Conservation (phyloP, 2,797 vertebrate genomes). For the Danio choprae region DNA sequence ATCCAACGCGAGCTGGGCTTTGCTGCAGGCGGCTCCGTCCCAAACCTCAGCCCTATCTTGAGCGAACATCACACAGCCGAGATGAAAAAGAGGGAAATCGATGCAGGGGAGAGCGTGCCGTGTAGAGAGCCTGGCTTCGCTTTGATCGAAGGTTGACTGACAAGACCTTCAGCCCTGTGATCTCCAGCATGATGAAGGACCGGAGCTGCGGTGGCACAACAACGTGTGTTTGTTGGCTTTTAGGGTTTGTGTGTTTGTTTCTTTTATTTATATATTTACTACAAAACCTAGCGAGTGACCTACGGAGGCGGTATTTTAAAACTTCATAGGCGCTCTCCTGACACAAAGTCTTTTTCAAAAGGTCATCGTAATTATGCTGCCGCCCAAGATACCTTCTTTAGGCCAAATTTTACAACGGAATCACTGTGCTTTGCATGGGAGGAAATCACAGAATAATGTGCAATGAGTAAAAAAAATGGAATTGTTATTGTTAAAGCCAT, state of each 20-base stretch:
- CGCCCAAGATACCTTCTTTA: neutral
- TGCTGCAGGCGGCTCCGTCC: conserved; percentile 48
- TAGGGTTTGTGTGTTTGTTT: conserved; percentile 10
- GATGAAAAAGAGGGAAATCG: conserved; percentile 63
- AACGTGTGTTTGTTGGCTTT: conserved; percentile 41
- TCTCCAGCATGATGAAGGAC: conserved; percentile 58
- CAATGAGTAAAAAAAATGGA: neutral
- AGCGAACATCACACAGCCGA: conserved; percentile 58
- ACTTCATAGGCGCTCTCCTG: neutral
- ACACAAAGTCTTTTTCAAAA: conserved; percentile 10
- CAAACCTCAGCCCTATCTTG: conserved; percentile 57
- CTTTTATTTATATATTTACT: neutral
- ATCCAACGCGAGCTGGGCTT: conserved; percentile 40
- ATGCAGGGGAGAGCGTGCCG: conserved; percentile 55
- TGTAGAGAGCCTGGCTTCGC: conserved; percentile 58
- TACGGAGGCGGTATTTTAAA: conserved; percentile 1
- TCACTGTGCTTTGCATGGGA: neutral
- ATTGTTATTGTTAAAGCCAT: neutral
- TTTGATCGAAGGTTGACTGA: conserved; percentile 66
- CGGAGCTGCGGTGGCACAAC: conserved; percentile 27
- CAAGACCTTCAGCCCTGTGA: conserved; percentile 62
- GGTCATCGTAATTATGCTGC: conserved; percentile 30
- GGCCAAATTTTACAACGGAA: neutral
- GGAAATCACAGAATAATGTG: conserved; percentile 1
- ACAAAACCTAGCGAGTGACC: neutral